Percentiles rank a stretch among this genome's conserved stretches.
Evolutionary conservation across 2,113 vertebrate species (phyloP).

Genomic region (Megaceryle maxima): DNA sequence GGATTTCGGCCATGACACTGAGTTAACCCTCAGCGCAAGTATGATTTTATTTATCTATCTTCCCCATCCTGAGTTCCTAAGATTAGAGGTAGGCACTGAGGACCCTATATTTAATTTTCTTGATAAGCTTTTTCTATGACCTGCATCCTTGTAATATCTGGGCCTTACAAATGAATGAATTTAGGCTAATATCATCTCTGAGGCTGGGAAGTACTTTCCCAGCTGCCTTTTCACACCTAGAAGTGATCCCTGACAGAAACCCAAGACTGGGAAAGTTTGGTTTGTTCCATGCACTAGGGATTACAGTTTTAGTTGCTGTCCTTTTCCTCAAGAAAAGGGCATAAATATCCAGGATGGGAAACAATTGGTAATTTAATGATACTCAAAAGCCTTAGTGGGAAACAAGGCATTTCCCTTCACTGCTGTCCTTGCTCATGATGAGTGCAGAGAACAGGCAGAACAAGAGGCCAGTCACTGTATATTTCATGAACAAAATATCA

Average conservation of each 20-base stretch:
- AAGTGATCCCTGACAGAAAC: not conserved
- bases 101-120: conserved; percentile 12
- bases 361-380: not conserved
- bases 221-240: not conserved
- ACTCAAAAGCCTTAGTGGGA: not conserved
- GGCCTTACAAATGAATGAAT: not conserved
- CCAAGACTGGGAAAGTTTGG: not conserved
- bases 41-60: conserved; percentile 48
- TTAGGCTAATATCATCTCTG: not conserved
- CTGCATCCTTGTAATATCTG: not conserved
- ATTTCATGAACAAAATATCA: conserved; percentile 41
- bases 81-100: conserved; percentile 23
- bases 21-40: conserved; percentile 51
- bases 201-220: not conserved
- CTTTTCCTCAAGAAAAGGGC: not conserved
- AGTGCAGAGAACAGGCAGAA: not conserved
- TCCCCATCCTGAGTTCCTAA: not conserved
- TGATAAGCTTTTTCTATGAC: conserved; percentile 1
- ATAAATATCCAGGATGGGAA: not conserved
- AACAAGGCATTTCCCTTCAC: not conserved
- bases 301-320: not conserved
- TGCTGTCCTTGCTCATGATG: not conserved
- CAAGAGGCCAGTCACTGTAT: not conserved
- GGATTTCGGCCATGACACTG: conserved; percentile 63
- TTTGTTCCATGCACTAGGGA: not conserved